phyloP scores from a whole-genome alignment of 2,797 vertebrate species.

The Lacerta viridis region DNA sequence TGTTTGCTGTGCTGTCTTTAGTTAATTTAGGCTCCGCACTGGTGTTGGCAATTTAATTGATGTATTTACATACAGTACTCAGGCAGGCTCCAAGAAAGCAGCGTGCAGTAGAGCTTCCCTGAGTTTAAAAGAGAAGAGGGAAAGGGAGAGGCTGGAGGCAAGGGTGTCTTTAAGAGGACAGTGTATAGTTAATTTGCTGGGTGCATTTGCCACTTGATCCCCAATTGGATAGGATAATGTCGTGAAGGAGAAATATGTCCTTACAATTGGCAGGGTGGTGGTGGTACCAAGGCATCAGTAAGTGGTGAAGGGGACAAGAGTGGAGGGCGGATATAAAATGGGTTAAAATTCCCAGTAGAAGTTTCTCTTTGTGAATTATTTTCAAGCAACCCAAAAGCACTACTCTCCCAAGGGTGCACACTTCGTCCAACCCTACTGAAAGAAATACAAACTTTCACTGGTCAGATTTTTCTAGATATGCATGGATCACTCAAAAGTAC shows the following conservation, averaged over 20 bases:
- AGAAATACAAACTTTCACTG: neutral
- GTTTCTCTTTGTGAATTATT: neutral
- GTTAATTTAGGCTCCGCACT: no score
- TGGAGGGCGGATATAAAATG: neutral
- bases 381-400: neutral
- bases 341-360: neutral
- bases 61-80: no score
- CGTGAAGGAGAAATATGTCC: neutral
- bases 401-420: neutral
- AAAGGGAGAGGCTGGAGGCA: no score
- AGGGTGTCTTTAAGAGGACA: no score
- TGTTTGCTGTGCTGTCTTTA: no score
- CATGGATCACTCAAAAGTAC: neutral
- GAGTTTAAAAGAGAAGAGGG: no score
- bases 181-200: no score
- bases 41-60: no score
- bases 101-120: no score
- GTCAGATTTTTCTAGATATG: neutral
- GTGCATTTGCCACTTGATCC: no score
- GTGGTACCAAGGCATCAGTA: neutral
- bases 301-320: neutral
- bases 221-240: neutral
- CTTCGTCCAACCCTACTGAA: neutral
- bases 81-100: no score
- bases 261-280: neutral